Percentiles rank a stretch among this genome's conserved stretches.
Conservation (phyloP, 2,888 invertebrate species). For the Eristalis arbustorum region DNA sequence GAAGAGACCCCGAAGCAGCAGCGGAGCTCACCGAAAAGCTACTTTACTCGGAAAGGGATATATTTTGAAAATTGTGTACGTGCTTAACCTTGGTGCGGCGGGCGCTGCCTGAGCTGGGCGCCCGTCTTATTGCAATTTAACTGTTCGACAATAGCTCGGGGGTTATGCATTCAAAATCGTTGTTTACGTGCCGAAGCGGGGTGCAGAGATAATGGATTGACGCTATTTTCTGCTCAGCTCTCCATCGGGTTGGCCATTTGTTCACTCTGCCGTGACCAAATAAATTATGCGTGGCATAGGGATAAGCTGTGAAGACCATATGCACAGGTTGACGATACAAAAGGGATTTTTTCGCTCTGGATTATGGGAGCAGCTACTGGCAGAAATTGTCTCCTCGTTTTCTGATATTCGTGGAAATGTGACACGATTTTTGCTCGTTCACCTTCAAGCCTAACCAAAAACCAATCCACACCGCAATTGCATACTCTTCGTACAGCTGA, state of each 20-base stretch:
- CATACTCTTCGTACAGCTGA: no score
- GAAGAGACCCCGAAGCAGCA: neutral
- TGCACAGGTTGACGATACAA: neutral
- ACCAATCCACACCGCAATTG: no score
- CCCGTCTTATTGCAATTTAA: slow-evolving; percentile 6
- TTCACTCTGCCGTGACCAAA: slow-evolving; percentile 11
- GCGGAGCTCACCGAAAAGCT: neutral
- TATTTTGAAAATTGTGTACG: slow-evolving; percentile 28
- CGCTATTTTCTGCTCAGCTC: neutral
- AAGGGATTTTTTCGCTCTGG: no score
- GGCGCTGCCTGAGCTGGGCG: neutral
- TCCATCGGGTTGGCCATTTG: slow-evolving; percentile 13
- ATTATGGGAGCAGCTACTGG: no score
- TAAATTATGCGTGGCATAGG: slow-evolving; percentile 1
- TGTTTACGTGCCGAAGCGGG: neutral
- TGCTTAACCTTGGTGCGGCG: slow-evolving; percentile 26
- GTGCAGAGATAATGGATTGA: neutral
- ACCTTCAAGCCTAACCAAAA: no score
- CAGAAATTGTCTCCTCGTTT: no score
- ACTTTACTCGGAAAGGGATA: slow-evolving; percentile 23
- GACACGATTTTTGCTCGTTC: no score
- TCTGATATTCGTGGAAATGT: no score
- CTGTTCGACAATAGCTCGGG: neutral
- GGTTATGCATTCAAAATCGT: neutral
- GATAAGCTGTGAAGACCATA: neutral